Base-by-base conservation (phyloP, 2,797 vertebrate species). In the Poecilia gillii region DNA sequence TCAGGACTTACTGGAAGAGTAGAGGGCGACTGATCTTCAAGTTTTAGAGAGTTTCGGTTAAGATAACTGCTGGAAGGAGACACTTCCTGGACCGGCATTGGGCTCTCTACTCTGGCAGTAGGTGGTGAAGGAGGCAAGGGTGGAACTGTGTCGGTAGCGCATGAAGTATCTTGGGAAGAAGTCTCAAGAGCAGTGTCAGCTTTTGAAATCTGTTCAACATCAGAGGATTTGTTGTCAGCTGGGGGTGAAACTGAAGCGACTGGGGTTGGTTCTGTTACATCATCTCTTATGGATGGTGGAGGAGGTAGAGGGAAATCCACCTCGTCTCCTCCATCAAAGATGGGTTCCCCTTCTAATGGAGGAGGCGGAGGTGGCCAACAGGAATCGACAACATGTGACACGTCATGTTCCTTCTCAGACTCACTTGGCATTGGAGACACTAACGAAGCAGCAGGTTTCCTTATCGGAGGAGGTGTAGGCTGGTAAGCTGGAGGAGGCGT, bases 311-410 rank as follows among this genome's bases (percentile, higher is more conserved):
- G 96, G 79, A 96, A 97, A 80, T 95, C 96, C 33, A 95, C 91
- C 86, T 99, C 98, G 31, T 99, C 97, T 0, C 95, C 97, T 62
- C 96, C 97, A 33, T 97, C 97, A 77, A 97, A 98, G 80, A 96
- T 95, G 2, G 96, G 94, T 51, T 97, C 94, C 75, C 95, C 97
- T 75, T 97, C 96, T 0, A 97, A 90, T 1, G 95, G 97, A 0
- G 98, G 98, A 0, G 98, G 98, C 0, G 98, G 98, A 0, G 98
- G 98, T 6, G 98, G 98, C 98, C 98, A 98, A 85, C 79, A 91
- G 4, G 94, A 75, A 31, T 98, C 97, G 0, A 82, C 3, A 1
- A 80, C 72, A 1, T 77, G 36, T 16, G 80, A 85, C 84, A 93
- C 75, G 31, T 90, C 92, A 43, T 93, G 91, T 8, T 89, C 84